phyloP scores from a whole-genome alignment of 2,797 vertebrate genomes.

The Phylloscopus collybita region DNA sequence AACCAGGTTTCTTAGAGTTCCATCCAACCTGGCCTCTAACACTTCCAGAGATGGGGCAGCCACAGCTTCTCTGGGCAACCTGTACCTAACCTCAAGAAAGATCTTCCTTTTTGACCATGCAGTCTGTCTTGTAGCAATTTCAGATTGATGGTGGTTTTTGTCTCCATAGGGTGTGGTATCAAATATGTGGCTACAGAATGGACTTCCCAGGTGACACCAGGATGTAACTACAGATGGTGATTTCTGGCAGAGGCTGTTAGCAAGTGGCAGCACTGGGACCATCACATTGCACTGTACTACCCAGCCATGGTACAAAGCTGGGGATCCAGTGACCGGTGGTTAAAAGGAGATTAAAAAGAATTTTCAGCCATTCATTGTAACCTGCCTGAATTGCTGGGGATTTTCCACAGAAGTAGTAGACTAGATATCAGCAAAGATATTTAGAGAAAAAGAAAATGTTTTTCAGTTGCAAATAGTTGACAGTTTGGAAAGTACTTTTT shows the following conservation, averaged over 20 bases:
- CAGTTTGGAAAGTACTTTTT: background rate
- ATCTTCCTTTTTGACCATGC: background rate
- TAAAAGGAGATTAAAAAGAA: background rate
- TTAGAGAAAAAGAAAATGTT: background rate
- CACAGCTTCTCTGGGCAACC: background rate
- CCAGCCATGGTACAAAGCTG: background rate
- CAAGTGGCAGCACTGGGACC: background rate
- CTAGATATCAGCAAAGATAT: background rate
- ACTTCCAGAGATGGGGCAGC: background rate
- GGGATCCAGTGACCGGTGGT: background rate
- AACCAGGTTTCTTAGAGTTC: background rate
- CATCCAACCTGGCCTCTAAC: background rate
- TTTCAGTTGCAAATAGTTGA: background rate
- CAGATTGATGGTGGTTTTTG: background rate
- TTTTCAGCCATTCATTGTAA: background rate
- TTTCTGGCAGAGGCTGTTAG: background rate
- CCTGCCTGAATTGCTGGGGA: background rate
- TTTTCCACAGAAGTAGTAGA: background rate
- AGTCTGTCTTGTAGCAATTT: background rate
- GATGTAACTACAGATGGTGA: background rate
- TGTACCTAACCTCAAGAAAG: background rate
- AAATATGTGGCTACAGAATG: background rate
- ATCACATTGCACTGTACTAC: background rate
- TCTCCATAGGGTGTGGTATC: background rate
- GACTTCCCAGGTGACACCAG: background rate